These are phyloP conservation scores for Diglossa cyanea DNA, from an alignment of 2,797 vertebrate genomes.

Conservation along the genomic window DNA sequence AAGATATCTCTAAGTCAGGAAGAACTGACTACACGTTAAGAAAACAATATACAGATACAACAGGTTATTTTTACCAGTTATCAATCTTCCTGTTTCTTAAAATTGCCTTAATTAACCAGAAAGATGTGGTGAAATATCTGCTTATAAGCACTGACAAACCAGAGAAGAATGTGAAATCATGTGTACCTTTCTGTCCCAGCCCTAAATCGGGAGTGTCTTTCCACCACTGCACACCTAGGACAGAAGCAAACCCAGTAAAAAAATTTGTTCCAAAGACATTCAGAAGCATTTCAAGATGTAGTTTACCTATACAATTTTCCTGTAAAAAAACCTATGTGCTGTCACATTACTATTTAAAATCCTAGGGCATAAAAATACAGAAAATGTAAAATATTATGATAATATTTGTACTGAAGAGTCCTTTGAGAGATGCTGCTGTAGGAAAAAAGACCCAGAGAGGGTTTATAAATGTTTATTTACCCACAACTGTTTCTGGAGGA, in stretches of 20 bases:
- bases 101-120: neutral
- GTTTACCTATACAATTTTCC: neutral
- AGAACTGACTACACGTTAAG: neutral
- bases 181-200: neutral
- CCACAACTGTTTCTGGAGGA: neutral
- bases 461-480: neutral
- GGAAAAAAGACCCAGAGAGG: neutral
- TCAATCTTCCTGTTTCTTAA: neutral
- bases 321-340: neutral
- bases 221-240: accelerated
- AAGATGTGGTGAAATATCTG: neutral
- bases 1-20: neutral
- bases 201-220: neutral
- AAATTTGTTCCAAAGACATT: neutral
- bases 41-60: neutral
- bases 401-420: neutral
- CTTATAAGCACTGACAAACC: neutral
- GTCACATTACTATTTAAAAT: neutral
- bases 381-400: neutral
- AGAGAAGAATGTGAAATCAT: neutral
- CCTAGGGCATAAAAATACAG: neutral
- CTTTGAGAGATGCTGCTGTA: neutral
- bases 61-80: neutral
- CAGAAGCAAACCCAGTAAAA: neutral
- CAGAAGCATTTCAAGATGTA: neutral